A percentile compares a stretch with the other conserved stretches of the same genome.
Conservation (phyloP, 2,888 invertebrate species). For the Calliphora vomitoria region DNA sequence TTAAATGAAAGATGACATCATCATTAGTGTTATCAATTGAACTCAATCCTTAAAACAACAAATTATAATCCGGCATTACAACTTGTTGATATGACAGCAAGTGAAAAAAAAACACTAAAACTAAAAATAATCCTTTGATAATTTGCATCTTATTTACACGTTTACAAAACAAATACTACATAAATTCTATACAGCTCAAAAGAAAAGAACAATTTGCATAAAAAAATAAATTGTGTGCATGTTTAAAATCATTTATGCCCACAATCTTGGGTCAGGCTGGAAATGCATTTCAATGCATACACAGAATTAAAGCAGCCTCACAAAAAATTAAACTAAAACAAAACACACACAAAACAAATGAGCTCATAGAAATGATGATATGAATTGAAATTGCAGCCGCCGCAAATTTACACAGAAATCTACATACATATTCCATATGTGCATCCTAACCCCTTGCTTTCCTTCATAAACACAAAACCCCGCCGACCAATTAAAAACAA, state of each 20-base stretch:
- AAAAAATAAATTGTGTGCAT: neutral
- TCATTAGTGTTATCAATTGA: constrained; percentile 17
- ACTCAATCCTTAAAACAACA: neutral
- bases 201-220: neutral
- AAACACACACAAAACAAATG: neutral
- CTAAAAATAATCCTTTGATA: neutral
- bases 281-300: neutral
- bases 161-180: no score
- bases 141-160: neutral
- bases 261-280: neutral
- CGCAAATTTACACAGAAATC: neutral
- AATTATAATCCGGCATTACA: neutral
- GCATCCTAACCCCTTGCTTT: neutral
- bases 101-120: neutral
- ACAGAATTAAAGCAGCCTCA: neutral
- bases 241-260: constrained; percentile 1
- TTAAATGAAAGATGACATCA: constrained; percentile 18
- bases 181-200: neutral
- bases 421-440: neutral
- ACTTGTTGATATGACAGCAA: neutral
- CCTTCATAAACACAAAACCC: neutral
- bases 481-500: constrained; percentile 22
- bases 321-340: neutral
- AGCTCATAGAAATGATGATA: constrained; percentile 33
- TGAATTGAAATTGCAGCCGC: constrained; percentile 39